A percentile compares a stretch with the other conserved stretches of the same genome.
phyloP scores from a whole-genome alignment of 1,140 invertebrate genomes.

The Penaeus vannamei region DNA sequence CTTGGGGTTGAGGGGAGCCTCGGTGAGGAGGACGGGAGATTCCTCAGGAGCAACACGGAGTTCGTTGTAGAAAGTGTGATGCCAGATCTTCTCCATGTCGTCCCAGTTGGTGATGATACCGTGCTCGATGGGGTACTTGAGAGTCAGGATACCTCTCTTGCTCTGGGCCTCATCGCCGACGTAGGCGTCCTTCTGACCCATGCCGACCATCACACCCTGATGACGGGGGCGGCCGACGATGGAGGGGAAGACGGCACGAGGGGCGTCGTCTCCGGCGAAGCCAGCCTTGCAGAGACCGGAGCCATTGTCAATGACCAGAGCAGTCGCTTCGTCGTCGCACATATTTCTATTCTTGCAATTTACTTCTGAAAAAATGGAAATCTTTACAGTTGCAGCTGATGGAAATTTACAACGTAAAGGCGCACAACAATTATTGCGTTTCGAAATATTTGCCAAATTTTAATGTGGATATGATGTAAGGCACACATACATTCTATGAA shows the following conservation, averaged over 20 bases:
- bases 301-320: background rate
- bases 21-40: conserved; percentile 90
- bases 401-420: too few species aligned
- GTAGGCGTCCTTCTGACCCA: conserved; percentile 98
- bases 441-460: too few species aligned
- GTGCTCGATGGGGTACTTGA: conserved; percentile 69
- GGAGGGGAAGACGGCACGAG: conserved; percentile 26
- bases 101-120: conserved; percentile 58
- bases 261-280: conserved; percentile 26
- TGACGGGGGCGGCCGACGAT: conserved; percentile 83
- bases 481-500: too few species aligned
- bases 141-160: conserved; percentile 73
- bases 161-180: conserved; percentile 77
- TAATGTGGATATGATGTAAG: too few species aligned
- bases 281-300: conserved; percentile 12
- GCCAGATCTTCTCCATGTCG: conserved; percentile 97
- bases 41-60: conserved; percentile 95
- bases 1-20: conserved; percentile 90
- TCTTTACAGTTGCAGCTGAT: too few species aligned
- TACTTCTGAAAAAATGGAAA: too few species aligned
- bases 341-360: too few species aligned
- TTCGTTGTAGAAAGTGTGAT: conserved; percentile 96
- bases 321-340: too few species aligned
- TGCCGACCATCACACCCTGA: conserved; percentile 94
- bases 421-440: too few species aligned